Percentiles rank a stretch among this genome's conserved stretches.
Conservation (phyloP, 2,113 vertebrate genomes). For the Myrmecobius fasciatus region DNA sequence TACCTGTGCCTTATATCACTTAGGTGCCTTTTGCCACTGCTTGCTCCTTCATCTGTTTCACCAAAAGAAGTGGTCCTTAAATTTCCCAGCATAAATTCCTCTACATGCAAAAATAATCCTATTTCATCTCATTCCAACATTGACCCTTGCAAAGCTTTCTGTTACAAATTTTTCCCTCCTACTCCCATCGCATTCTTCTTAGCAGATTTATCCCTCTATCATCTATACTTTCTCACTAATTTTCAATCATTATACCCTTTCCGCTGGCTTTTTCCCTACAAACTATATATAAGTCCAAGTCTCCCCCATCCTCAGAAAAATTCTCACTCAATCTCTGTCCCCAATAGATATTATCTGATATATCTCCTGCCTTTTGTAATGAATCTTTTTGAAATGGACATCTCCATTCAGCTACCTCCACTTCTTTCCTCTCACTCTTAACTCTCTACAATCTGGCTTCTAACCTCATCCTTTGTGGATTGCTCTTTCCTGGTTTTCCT, state of each 20-base stretch:
- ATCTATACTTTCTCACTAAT: background rate
- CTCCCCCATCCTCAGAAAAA: background rate
- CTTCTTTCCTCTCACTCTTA: background rate
- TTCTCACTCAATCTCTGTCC: background rate
- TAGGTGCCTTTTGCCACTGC: no score
- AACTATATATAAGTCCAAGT: background rate
- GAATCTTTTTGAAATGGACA: background rate
- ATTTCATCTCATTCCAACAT: background rate
- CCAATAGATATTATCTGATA: background rate
- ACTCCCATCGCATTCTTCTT: background rate
- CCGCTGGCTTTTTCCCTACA: background rate
- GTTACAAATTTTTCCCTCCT: no score
- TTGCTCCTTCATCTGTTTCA: no score
- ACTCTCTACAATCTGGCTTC: background rate
- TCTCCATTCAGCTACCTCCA: background rate
- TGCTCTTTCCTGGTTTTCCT: no score
- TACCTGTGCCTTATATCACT: no score
- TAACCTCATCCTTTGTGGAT: background rate
- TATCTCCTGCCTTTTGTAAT: background rate
- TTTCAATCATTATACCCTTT: background rate
- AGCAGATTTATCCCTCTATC: background rate
- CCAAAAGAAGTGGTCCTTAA: no score
- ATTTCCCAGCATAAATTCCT: background rate
- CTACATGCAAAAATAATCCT: background rate
- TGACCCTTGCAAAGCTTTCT: no score